phyloP scores from a whole-genome alignment of 2,888 invertebrate genomes.

The Idaea biselata region DNA sequence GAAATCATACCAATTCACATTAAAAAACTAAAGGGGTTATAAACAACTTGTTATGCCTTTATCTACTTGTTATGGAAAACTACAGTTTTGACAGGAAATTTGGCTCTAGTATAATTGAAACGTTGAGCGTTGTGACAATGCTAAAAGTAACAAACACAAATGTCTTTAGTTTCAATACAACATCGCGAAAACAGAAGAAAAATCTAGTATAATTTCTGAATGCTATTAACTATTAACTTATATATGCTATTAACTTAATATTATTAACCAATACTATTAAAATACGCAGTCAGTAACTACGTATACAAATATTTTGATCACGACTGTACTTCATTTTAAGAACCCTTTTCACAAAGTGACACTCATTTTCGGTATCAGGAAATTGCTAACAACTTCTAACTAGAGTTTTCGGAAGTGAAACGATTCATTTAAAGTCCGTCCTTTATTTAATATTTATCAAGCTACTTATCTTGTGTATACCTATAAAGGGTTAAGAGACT shows the following conservation, averaged over 20 bases:
- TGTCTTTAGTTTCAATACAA: no score
- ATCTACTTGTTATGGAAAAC: no score
- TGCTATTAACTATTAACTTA: no score
- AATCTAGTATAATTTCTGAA: neutral
- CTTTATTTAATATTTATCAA: neutral
- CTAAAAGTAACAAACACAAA: no score
- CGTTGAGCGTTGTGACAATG: no score
- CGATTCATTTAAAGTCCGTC: slow-evolving; percentile 43
- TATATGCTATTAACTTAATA: no score
- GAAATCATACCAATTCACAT: no score
- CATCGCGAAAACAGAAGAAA: no score
- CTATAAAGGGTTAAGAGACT: neutral
- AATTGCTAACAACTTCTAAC: slow-evolving; percentile 63
- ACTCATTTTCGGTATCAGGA: slow-evolving; percentile 70
- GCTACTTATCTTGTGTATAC: neutral
- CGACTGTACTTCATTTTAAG: slow-evolving; percentile 26
- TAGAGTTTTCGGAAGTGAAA: slow-evolving; percentile 45
- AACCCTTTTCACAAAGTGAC: slow-evolving; percentile 70
- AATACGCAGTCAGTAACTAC: neutral
- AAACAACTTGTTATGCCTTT: no score
- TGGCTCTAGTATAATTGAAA: neutral
- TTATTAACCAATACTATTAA: no score
- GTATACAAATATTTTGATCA: slow-evolving; percentile 22
- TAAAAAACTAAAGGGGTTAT: no score
- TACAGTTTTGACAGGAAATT: no score